A percentile compares a stretch with the other conserved stretches of the same genome.
phyloP scores from a whole-genome alignment of 2,888 invertebrate genomes.

The Torymus texanus region DNA sequence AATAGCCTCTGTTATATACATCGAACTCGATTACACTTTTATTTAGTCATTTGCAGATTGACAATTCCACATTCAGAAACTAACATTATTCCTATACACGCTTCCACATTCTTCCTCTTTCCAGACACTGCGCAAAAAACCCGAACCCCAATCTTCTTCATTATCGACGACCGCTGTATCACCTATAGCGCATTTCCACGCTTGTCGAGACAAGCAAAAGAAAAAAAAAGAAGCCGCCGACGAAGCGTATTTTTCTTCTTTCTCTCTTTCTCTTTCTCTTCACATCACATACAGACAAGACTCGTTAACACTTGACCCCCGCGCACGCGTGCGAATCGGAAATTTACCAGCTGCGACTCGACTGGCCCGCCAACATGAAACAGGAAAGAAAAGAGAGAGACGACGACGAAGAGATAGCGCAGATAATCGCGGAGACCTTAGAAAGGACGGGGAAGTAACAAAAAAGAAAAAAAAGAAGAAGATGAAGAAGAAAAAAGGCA shows the following conservation, averaged over 20 bases:
- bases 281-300: not conserved
- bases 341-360: constrained; percentile 44
- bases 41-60: no score
- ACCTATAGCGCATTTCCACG: not conserved
- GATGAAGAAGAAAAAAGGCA: not conserved
- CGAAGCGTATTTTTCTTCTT: no score
- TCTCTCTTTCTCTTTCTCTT: no score
- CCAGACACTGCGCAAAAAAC: not conserved
- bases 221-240: not conserved
- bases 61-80: no score
- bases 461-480: not conserved
- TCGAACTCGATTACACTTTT: no score
- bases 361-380: no score
- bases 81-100: no score
- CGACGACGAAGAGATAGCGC: no score
- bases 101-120: no score
- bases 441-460: not conserved
- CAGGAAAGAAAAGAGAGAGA: no score
- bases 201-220: not conserved
- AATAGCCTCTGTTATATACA: no score
- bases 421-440: no score
- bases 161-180: constrained; percentile 24
- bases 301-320: constrained; percentile 56
- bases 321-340: constrained; percentile 26
- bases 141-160: not conserved